phyloP scores from a whole-genome alignment of 2,888 invertebrate genomes.

The Teleiodes luculella region DNA sequence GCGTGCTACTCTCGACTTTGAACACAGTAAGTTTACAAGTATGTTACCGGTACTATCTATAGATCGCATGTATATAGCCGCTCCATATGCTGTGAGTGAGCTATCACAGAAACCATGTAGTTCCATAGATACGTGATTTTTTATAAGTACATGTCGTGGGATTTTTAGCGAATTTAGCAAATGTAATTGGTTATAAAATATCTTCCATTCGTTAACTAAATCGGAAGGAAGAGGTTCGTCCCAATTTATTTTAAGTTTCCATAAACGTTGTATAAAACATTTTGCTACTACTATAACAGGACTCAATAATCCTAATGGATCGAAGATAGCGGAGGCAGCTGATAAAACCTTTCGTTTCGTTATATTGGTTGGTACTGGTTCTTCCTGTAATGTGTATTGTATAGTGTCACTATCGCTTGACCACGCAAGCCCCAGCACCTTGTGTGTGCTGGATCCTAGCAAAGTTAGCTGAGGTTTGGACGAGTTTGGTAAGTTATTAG shows the following conservation, averaged over 20 bases:
- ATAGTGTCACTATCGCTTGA: neutral
- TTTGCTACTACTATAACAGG: constrained; percentile 4
- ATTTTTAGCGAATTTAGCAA: neutral
- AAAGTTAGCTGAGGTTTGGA: too few species aligned
- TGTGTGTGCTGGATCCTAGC: too few species aligned
- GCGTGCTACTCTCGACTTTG: constrained; percentile 6
- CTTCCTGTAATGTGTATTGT: neutral
- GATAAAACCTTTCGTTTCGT: constrained; percentile 7
- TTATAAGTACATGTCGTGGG: neutral
- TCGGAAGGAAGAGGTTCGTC: neutral
- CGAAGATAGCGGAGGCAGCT: constrained; percentile 5
- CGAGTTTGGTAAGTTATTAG: too few species aligned
- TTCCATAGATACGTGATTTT: neutral
- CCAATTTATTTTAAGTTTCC: constrained; percentile 3
- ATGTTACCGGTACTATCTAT: neutral
- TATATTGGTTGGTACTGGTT: neutral
- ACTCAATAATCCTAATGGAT: constrained; percentile 5
- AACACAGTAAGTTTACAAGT: neutral
- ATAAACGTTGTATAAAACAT: constrained; percentile 10
- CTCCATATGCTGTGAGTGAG: too few species aligned
- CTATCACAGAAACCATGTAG: neutral
- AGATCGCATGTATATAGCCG: too few species aligned
- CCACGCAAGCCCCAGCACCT: too few species aligned
- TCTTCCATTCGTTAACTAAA: neutral
- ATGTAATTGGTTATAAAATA: neutral